Conservation (phyloP, 2,888 invertebrate genomes). For the Cyclophora albipunctata region DNA sequence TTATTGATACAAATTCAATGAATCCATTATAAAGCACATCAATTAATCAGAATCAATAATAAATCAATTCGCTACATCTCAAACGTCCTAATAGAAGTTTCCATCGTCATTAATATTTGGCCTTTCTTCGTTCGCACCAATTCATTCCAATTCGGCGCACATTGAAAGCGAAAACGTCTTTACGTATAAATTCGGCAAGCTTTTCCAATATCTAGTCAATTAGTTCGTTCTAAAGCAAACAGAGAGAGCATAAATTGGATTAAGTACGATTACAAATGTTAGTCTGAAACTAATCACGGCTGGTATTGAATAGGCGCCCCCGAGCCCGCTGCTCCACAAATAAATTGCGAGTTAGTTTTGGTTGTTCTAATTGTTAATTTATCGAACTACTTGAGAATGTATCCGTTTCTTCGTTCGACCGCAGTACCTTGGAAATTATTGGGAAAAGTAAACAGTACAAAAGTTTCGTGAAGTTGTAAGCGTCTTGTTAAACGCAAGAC, state of each 20-base stretch:
- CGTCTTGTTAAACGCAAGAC: not conserved
- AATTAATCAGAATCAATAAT: too few species aligned
- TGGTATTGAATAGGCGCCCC: slow-evolving; percentile 24
- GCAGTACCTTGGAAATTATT: slow-evolving; percentile 6
- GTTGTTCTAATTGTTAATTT: slow-evolving; percentile 20
- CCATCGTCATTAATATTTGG: too few species aligned
- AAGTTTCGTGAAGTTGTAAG: too few species aligned
- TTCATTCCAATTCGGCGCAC: too few species aligned
- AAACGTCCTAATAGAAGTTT: too few species aligned
- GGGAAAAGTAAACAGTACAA: slow-evolving; percentile 7
- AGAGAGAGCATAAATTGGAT: slow-evolving; percentile 40
- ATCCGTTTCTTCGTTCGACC: slow-evolving; percentile 1
- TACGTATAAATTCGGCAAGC: not conserved
- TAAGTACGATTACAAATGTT: slow-evolving; percentile 41
- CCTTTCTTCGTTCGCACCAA: too few species aligned
- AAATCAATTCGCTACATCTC: too few species aligned
- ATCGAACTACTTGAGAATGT: slow-evolving; percentile 20
- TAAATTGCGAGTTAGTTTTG: slow-evolving; percentile 35
- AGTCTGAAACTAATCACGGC: slow-evolving; percentile 38
- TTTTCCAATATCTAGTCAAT: slow-evolving; percentile 24
- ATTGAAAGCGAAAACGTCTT: too few species aligned
- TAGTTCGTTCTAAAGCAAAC: slow-evolving; percentile 32
- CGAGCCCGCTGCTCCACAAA: slow-evolving; percentile 27
- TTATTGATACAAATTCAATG: too few species aligned
- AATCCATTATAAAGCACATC: too few species aligned